phyloP scores from a whole-genome alignment of 1,140 invertebrate species.

The Arctopsyche grandis region DNA sequence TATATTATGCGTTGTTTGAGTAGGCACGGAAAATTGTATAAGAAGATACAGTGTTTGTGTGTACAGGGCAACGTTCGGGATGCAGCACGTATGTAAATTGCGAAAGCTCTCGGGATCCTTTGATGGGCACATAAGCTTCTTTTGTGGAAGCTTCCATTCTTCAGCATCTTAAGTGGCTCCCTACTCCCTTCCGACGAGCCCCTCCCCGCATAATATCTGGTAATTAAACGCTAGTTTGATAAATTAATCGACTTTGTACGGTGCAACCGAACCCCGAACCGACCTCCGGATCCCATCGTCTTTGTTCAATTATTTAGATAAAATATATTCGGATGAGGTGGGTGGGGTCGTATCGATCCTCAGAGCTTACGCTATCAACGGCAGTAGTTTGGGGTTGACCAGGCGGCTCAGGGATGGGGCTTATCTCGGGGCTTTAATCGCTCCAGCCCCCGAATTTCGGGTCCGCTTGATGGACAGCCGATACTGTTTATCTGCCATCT shows the following conservation, averaged over 20 bases:
- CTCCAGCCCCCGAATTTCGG: conserved; percentile 3
- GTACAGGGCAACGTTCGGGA: neutral
- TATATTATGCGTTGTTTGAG: neutral
- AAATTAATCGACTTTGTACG: conserved; percentile 35
- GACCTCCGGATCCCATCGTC: too few species aligned
- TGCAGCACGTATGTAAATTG: conserved; percentile 19
- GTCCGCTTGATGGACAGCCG: neutral
- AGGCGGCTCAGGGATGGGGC: neutral
- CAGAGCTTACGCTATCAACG: neutral
- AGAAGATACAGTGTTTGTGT: too few species aligned
- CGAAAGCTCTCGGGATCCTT: neutral
- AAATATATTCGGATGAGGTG: neutral
- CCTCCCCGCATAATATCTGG: conserved; percentile 34
- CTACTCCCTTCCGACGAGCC: neutral
- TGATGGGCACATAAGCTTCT: conserved; percentile 26
- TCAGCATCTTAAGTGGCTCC: neutral
- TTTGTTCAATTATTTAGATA: too few species aligned
- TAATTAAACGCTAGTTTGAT: conserved; percentile 48
- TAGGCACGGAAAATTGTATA: neutral
- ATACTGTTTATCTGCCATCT: conserved; percentile 25
- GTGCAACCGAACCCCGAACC: neutral
- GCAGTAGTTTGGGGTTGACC: neutral
- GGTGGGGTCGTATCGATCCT: neutral
- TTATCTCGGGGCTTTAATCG: conserved; percentile 24
- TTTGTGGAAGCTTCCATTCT: neutral